A percentile compares a stretch with the other conserved stretches of the same genome.
phyloP scores from a whole-genome alignment of 2,797 vertebrate genomes.

The Bovichtus variegatus region DNA sequence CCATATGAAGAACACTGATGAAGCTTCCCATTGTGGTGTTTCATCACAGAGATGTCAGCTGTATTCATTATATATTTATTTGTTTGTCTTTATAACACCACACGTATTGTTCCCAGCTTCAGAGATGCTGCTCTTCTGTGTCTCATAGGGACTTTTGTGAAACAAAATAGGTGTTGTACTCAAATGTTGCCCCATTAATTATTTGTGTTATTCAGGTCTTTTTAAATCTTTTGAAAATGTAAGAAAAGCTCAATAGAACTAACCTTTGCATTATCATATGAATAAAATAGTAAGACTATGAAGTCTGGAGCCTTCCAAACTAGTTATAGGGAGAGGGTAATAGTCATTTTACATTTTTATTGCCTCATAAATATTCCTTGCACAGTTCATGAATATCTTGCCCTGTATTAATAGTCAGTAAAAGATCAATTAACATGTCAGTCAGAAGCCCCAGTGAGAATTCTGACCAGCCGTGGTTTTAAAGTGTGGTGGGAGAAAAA shows the following conservation, averaged over 20 bases:
- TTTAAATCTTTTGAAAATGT: background rate
- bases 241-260: constrained; percentile 18
- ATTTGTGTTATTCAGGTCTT: background rate
- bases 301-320: constrained; percentile 22
- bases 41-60: constrained; percentile 12
- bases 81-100: background rate
- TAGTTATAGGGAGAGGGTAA: constrained; percentile 42
- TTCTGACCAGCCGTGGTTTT: constrained; percentile 43
- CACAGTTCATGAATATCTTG: constrained; percentile 80
- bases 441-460: constrained; percentile 57
- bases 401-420: constrained; percentile 78
- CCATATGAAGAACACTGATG: background rate
- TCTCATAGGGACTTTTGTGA: background rate
- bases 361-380: constrained; percentile 80
- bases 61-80: background rate
- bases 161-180: constrained; percentile 4
- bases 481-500: constrained; percentile 8
- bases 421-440: constrained; percentile 85
- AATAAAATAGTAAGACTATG: constrained; percentile 20
- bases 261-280: constrained; percentile 15
- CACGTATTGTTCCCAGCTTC: background rate
- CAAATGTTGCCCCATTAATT: background rate
- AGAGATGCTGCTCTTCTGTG: background rate
- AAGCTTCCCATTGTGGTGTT: background rate
- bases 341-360: constrained; percentile 79